These are phyloP conservation scores for Synanthedon vespiformis DNA, from an alignment of 2,888 invertebrate genomes.

Conservation along the genomic window DNA sequence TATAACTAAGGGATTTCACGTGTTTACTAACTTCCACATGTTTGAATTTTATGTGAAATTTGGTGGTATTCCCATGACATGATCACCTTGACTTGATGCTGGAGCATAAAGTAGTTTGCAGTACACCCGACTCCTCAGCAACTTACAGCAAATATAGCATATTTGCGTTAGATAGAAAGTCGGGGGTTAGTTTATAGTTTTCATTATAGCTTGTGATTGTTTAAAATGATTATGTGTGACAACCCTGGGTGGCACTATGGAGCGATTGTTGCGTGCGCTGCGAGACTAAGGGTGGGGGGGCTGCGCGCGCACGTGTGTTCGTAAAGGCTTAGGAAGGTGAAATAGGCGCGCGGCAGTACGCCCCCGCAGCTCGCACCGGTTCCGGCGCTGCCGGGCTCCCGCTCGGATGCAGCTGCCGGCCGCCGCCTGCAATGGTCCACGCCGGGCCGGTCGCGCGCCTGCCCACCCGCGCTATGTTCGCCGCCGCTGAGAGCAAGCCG, in stretches of 20 bases:
- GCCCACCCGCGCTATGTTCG: slow-evolving; percentile 65
- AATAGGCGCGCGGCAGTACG: slow-evolving; percentile 38
- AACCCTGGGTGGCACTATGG: slow-evolving; percentile 52
- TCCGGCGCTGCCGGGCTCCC: slow-evolving; percentile 61
- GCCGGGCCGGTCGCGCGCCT: slow-evolving; percentile 69
- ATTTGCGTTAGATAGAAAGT: too few relatives aligned
- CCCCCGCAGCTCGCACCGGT: slow-evolving; percentile 61
- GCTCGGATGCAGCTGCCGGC: slow-evolving; percentile 68
- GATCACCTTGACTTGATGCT: too few relatives aligned
- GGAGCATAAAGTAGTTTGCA: too few relatives aligned
- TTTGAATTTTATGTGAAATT: too few relatives aligned
- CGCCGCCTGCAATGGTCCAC: slow-evolving; percentile 70
- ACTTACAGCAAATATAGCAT: too few relatives aligned
- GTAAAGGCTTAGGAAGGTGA: slow-evolving; percentile 12
- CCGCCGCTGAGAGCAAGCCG: slow-evolving; percentile 64
- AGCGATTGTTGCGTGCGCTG: slow-evolving; percentile 18
- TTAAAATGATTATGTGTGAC: slow-evolving; percentile 25
- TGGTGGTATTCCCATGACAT: too few relatives aligned
- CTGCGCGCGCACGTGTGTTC: slow-evolving; percentile 14
- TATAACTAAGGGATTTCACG: too few relatives aligned
- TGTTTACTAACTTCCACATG: too few relatives aligned
- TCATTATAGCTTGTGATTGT: slow-evolving; percentile 9
- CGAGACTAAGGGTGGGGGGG: slow-evolving; percentile 3
- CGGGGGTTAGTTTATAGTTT: too few relatives aligned
- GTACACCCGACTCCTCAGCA: too few relatives aligned